These are phyloP conservation scores for Phaenicophaeus curvirostris DNA, from an alignment of 2,797 vertebrate genomes.

Conservation along the genomic window DNA sequence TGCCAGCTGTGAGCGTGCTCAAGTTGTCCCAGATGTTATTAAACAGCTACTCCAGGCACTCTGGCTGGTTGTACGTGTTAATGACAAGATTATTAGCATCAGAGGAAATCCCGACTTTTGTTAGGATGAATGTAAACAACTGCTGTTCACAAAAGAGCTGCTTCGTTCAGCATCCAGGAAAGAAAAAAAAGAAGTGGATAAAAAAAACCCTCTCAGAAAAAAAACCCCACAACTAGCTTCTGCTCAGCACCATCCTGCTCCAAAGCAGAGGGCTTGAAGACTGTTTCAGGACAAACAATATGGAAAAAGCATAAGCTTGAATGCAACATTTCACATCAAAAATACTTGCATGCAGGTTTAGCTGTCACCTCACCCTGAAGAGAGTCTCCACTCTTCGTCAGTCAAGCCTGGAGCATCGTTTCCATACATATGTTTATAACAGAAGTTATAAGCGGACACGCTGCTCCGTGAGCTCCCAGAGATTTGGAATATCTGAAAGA, in stretches of 20 bases:
- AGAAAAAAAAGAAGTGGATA: neutral
- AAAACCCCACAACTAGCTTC: neutral
- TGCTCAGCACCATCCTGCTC: neutral
- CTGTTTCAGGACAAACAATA: neutral
- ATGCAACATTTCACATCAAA: neutral
- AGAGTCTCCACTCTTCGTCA: neutral
- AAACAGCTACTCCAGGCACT: neutral
- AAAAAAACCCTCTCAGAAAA: neutral
- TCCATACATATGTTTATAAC: neutral
- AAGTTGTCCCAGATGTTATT: neutral
- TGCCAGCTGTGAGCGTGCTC: rapidly evolving
- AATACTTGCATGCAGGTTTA: neutral
- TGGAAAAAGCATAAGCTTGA: neutral
- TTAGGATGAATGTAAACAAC: constrained; percentile 29
- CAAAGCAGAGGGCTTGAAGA: neutral
- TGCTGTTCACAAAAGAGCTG: constrained; percentile 1
- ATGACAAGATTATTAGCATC: constrained; percentile 5
- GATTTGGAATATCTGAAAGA: neutral
- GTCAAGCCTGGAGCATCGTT: neutral
- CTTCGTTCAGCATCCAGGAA: neutral
- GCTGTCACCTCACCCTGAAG: neutral
- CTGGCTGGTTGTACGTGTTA: neutral
- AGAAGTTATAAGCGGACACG: neutral
- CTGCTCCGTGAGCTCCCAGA: neutral
- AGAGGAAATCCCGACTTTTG: constrained; percentile 36